phyloP scores from a whole-genome alignment of 2,113 vertebrate species.

The Etheostoma cragini region DNA sequence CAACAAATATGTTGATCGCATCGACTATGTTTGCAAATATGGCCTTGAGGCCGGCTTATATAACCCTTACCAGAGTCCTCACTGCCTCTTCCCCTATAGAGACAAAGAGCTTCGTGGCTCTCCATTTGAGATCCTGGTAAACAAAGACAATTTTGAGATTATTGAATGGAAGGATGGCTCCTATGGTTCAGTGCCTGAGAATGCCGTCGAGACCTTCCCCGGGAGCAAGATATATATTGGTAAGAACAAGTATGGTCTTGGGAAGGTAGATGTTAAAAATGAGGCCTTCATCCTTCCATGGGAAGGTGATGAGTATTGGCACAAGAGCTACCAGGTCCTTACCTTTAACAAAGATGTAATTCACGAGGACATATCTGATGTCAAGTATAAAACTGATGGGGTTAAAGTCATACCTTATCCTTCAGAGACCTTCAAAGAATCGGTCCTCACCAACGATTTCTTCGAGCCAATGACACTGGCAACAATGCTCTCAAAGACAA shows the following conservation, averaged over 20 bases:
- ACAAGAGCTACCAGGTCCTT: constrained; percentile 72
- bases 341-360: constrained; percentile 45
- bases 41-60: neutral
- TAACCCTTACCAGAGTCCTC: neutral
- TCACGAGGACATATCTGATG: constrained; percentile 59
- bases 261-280: neutral
- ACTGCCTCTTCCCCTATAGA: neutral
- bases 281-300: constrained; percentile 69
- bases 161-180: neutral
- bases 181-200: neutral
- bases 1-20: neutral
- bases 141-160: neutral
- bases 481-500: constrained; percentile 33
- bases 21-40: neutral
- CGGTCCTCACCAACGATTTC: constrained; percentile 44
- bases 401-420: constrained; percentile 31
- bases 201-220: neutral
- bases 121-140: neutral
- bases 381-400: constrained; percentile 52
- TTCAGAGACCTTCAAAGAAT: constrained; percentile 54
- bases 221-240: neutral
- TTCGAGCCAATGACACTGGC: neutral
- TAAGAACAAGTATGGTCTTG: neutral
- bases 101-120: neutral
- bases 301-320: constrained; percentile 62